Evolutionary conservation across 2,113 vertebrate species (phyloP), one percentile per base, ranked within the genome.

Genomic region (Aphyosemion australe): DNA sequence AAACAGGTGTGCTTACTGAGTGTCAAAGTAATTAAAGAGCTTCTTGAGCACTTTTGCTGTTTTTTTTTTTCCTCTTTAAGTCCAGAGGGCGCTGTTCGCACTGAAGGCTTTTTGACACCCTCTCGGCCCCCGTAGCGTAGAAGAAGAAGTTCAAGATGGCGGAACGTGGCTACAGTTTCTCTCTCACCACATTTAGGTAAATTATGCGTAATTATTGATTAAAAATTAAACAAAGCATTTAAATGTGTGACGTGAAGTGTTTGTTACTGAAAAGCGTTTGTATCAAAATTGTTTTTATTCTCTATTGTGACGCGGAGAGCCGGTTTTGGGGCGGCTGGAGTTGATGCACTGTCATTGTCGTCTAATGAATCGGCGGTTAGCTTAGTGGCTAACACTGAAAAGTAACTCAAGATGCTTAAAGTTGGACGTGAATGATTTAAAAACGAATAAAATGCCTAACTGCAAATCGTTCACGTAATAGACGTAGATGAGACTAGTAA

Each of bases 181-280:
- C 97, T 5, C 94, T 99, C 68, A 98, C 97, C 56, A 99, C 96
- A 8, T 99, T 99, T 90, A 99, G 96, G 97, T 99, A 90, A 69
- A 86, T 49, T 85, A 80, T 72, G 4, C 62, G 1, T 60, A 69
- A 81, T 78, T 68, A 16, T 0, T 8, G 0, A 10, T 47, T 4
- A 0, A 32, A 64, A 56, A 57, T 12, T 7, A 0, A 7, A 12
- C 37, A 13, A 7, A 0, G 1, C 6, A 2, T 21, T 1, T 16
- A 1, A 6, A 51, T 4, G 1, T 20, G 2, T 0, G 7, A 1
- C 0, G 1, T 3, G 0, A n/a, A 16, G 1, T 8, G 1, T 5
- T 12, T 31, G 7, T n/a, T 19, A 8, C n/a, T 21, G 2, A 12
- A 4, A 5, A 0, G 0, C 0, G 1, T 2, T 19, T 8, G 43